phyloP scores from a whole-genome alignment of 2,888 invertebrate species.

The Ornithoptera priamus region DNA sequence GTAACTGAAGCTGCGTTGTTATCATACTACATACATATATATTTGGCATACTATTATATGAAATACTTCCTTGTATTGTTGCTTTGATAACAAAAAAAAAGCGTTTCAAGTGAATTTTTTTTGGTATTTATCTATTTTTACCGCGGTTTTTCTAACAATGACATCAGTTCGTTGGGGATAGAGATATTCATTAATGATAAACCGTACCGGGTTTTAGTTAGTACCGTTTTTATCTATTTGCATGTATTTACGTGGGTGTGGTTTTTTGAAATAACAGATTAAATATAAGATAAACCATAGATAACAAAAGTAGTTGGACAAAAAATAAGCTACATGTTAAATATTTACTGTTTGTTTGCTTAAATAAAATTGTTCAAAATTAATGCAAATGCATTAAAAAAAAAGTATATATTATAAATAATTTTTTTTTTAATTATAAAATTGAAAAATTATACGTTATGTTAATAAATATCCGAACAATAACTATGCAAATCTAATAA shows the following conservation, averaged over 20 bases:
- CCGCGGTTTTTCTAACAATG: neutral
- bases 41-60: too few species aligned
- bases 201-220: neutral
- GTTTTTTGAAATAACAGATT: neutral
- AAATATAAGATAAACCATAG: neutral
- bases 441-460: too few species aligned
- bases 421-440: too few species aligned
- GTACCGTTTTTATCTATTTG: neutral
- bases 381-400: too few species aligned
- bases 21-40: too few species aligned
- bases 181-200: neutral
- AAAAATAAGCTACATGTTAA: neutral
- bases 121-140: neutral
- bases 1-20: too few species aligned
- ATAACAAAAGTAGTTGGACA: neutral
- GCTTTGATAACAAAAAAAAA: too few species aligned
- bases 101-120: neutral
- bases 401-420: too few species aligned
- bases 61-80: too few species aligned
- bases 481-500: too few species aligned
- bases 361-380: too few species aligned
- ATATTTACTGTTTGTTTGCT: neutral
- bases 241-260: neutral
- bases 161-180: slow-evolving; percentile 3
- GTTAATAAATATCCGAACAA: too few species aligned